Conservation (phyloP, 2,113 vertebrate genomes). For the Ovis canadensis region DNA sequence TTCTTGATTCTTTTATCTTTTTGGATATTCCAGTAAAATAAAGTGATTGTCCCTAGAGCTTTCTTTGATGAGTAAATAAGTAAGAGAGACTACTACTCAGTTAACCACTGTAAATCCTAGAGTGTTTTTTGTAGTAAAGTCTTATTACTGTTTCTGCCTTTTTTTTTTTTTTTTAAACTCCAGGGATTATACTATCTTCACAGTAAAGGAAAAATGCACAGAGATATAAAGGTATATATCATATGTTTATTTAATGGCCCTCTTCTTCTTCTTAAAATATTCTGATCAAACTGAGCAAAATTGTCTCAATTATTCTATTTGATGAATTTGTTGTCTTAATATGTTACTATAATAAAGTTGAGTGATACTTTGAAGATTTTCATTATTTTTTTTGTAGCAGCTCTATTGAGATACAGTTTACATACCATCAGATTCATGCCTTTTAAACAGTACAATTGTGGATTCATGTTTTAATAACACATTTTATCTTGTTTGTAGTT, state of each 20-base stretch:
- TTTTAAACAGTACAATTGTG: background rate
- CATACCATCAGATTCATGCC: background rate
- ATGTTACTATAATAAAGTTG: background rate
- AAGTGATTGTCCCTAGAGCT: background rate
- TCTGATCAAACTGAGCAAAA: background rate
- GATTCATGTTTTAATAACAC: background rate
- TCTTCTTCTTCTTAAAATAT: constrained; percentile 24
- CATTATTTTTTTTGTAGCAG: background rate
- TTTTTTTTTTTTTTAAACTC: constrained; percentile 45
- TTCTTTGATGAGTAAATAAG: constrained; percentile 18
- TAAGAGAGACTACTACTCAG: background rate
- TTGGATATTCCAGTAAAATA: background rate
- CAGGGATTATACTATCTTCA: constrained; percentile 91
- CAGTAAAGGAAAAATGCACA: constrained; percentile 93
- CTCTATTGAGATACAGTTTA: background rate
- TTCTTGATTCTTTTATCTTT: constrained; percentile 13
- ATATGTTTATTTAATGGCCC: background rate
- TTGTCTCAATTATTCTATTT: background rate
- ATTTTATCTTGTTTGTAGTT: background rate
- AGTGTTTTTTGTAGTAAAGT: constrained; percentile 8
- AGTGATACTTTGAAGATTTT: background rate
- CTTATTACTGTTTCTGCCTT: constrained; percentile 25
- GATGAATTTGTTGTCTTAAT: background rate
- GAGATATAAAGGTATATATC: constrained; percentile 89
- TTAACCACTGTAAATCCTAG: background rate